Base-by-base conservation (phyloP, 2,113 vertebrate genomes). In the Pardalotus punctatus region DNA sequence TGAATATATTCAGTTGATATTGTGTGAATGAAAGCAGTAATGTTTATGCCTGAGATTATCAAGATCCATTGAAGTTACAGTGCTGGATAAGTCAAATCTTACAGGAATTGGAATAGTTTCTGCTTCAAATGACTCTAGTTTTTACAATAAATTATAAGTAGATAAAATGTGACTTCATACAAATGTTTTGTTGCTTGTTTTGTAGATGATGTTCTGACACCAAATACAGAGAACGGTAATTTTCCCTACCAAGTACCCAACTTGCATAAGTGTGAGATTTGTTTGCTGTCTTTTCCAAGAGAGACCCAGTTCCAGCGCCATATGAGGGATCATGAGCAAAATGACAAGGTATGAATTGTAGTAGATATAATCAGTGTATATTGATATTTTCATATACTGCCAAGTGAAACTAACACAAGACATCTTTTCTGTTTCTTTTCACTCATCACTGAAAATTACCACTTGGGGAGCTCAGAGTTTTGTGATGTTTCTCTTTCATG, bases 301-400 rank as follows among this genome's bases (percentile, higher is more conserved):
- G 99, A 99, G 82, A 99, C 98, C 90, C 99, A 99, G 89, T 98
- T 99, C 72, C 99, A 99, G 94, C 98, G 98, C 97, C 99, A 99
- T 95, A 99, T 99, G 92, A 98, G 98, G 62, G 98, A 99, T 86
- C 99, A 99, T 97, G 99, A 99, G 96, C 96, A 97, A 90, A 99
- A 99, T 91, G 99, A 99, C 95, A 99, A 99, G 99, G 99, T 98
- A 95, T 71, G 97, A 86, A 64, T 83, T 73, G 61, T 35, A 35
- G 10, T 67, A 67, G 82, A 33, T 76, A 11, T 0, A 62, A 76
- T 11, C 7, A 5, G 4, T 54, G 6, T 50, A 4, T 57, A 14
- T 33, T 80, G 54, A 9, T 92, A 35, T 19, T 66, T 69, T 60
- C 8, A 1, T 80, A 24, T 56, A 33, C 22, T 71, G 53, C n/a